Conservation (phyloP, 1,140 invertebrate species). For the Lucilia sericata region DNA sequence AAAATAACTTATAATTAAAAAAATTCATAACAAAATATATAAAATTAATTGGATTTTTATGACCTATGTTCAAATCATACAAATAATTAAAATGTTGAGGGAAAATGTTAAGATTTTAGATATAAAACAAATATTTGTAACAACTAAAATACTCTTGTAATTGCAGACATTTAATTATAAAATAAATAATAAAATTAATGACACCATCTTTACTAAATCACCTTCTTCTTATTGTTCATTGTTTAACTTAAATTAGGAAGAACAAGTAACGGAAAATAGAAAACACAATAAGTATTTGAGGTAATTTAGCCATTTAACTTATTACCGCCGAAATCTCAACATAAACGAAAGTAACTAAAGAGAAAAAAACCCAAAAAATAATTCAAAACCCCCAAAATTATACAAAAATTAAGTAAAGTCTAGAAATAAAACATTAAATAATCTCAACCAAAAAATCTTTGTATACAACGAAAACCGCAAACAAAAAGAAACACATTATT, state of each 20-base stretch:
- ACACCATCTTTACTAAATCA: background rate
- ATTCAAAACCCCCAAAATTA: background rate
- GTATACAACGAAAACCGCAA: background rate
- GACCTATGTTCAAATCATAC: no score
- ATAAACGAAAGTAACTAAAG: background rate
- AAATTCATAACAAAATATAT: no score
- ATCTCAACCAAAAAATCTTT: conserved; percentile 20
- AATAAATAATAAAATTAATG: background rate
- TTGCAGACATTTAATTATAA: background rate
- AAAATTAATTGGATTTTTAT: no score
- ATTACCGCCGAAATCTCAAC: conserved; percentile 26
- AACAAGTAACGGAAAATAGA: background rate
- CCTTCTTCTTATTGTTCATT: background rate
- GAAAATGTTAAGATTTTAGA: no score
- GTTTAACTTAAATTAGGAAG: background rate
- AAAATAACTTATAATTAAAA: no score
- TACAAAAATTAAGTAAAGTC: background rate
- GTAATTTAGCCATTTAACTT: conserved; percentile 34
- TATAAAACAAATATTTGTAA: background rate
- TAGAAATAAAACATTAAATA: background rate
- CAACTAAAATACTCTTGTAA: background rate
- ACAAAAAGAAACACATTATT: background rate
- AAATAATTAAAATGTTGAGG: no score
- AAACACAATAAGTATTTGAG: background rate
- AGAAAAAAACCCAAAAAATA: background rate